Conservation (phyloP, 2,797 vertebrate species). For the Chrosomus eos region DNA sequence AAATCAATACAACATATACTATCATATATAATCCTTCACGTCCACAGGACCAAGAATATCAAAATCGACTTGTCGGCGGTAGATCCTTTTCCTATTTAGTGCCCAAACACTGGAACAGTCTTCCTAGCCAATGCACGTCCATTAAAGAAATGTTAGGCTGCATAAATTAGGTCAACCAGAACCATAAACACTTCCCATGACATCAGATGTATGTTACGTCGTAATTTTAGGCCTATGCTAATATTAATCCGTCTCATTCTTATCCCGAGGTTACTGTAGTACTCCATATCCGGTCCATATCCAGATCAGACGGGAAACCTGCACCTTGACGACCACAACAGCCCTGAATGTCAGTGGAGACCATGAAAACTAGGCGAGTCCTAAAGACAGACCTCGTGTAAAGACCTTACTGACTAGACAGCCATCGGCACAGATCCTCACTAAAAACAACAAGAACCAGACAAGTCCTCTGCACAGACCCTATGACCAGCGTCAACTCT, state of each 20-base stretch:
- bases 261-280: no score
- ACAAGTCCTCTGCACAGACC: no score
- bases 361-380: not conserved
- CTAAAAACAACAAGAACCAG: no score
- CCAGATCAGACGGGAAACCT: no score
- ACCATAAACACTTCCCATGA: no score
- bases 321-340: no score
- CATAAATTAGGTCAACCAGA: not conserved
- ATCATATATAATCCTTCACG: not conserved
- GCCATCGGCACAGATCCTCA: not conserved
- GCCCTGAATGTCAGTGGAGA: not conserved
- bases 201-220: no score
- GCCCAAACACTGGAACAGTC: not conserved
- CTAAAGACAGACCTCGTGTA: not conserved
- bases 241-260: no score
- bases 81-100: not conserved
- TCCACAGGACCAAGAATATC: not conserved
- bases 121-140: not conserved
- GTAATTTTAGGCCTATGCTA: not conserved
- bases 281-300: no score
- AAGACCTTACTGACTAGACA: not conserved
- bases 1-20: not conserved
- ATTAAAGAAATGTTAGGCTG: not conserved
- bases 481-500: no score
- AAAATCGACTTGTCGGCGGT: not conserved